These are phyloP conservation scores for Hydrotaea cyrtoneurina DNA, from an alignment of 2,888 invertebrate genomes.

Conservation along the genomic window DNA sequence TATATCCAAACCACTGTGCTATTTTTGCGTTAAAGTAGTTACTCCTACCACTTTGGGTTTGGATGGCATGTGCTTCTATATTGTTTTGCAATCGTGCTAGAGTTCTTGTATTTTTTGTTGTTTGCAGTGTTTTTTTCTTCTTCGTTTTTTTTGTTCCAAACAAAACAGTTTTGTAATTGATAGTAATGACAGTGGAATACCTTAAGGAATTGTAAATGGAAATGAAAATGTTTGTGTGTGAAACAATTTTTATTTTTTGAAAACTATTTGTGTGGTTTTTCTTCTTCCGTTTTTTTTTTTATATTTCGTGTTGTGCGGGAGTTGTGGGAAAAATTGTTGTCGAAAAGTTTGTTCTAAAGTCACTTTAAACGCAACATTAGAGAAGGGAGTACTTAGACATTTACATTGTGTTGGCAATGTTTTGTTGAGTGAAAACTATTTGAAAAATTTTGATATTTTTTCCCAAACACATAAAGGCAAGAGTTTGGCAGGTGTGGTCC, in stretches of 20 bases:
- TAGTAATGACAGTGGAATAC: slow-evolving; percentile 59
- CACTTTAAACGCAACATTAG: slow-evolving; percentile 18
- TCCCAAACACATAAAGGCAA: not conserved
- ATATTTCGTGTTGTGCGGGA: not conserved
- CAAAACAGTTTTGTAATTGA: slow-evolving; percentile 61
- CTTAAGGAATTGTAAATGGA: slow-evolving; percentile 55
- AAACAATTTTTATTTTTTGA: not conserved
- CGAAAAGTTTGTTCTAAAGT: slow-evolving; percentile 1
- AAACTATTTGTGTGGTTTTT: slow-evolving; percentile 7
- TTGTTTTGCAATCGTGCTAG: not conserved
- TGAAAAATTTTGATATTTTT: not conserved
- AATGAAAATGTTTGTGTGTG: slow-evolving; percentile 33
- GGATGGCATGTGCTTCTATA: no score
- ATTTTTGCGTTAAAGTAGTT: no score
- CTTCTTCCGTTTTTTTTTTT: not conserved
- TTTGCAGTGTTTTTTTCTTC: no score
- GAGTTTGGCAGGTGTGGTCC: not conserved
- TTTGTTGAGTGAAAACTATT: slow-evolving; percentile 14
- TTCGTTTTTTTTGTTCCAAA: slow-evolving; percentile 7
- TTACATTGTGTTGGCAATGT: slow-evolving; percentile 13
- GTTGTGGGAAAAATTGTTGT: not conserved
- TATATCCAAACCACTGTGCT: no score
- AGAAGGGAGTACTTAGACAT: not conserved
- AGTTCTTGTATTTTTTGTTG: no score
- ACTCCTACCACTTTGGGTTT: no score